These are phyloP conservation scores for Pangasius macronema DNA, from an alignment of 2,797 vertebrate species.

Conservation along the genomic window DNA sequence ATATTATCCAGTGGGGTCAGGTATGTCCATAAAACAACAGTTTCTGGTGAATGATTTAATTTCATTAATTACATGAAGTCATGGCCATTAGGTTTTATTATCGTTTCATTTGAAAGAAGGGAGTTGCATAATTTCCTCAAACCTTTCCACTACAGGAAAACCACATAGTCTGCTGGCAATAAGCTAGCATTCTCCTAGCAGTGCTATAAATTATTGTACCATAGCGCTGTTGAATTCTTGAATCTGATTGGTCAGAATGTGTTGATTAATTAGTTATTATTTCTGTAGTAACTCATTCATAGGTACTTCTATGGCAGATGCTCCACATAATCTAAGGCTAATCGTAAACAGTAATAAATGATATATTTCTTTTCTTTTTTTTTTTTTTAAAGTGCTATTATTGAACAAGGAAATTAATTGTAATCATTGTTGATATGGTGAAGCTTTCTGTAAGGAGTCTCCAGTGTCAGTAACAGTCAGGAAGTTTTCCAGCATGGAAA, in stretches of 20 bases:
- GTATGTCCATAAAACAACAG: constrained; percentile 59
- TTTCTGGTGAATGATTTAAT: constrained; percentile 51
- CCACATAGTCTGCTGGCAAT: background rate
- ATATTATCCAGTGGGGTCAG: constrained; percentile 55
- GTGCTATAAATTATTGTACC: background rate
- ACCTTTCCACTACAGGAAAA: constrained; percentile 17
- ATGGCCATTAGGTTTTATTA: constrained; percentile 63
- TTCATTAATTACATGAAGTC: constrained; percentile 69
- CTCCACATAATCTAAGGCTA: background rate
- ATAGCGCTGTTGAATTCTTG: background rate
- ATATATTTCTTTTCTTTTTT: too few species aligned
- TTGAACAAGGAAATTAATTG: too few species aligned
- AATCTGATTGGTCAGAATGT: too few species aligned
- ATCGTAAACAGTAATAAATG: background rate
- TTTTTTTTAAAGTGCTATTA: too few species aligned
- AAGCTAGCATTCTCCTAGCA: background rate
- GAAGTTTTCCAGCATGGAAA: background rate
- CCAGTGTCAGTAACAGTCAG: background rate
- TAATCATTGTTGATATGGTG: background rate
- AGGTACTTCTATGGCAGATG: background rate
- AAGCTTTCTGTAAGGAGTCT: background rate
- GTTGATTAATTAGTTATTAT: background rate
- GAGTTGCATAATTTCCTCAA: constrained; percentile 59
- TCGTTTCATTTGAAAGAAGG: constrained; percentile 55
- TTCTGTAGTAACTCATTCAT: background rate